A percentile compares a stretch with the other conserved stretches of the same genome.
These are phyloP conservation scores for Felis chaus DNA, from an alignment of 2,113 vertebrate species.

Conservation along the genomic window DNA sequence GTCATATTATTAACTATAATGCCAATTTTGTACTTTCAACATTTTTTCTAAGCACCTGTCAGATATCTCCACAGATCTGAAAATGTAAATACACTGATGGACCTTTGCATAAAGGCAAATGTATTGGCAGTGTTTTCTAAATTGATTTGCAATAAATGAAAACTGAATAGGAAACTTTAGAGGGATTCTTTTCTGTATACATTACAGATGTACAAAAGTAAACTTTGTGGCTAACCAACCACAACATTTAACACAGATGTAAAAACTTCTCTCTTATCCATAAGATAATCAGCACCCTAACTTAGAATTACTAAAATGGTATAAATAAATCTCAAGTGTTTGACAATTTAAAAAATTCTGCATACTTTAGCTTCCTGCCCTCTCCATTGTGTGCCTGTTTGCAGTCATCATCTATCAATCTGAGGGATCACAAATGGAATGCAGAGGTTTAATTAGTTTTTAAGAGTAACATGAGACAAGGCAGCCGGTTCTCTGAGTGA, in stretches of 20 bases:
- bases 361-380: not conserved
- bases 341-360: not conserved
- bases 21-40: not conserved
- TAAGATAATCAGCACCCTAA: not conserved
- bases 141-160: not conserved
- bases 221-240: not conserved
- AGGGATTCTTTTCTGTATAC: not conserved
- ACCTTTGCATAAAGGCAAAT: not conserved
- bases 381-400: not conserved
- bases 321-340: not conserved
- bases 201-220: constrained; percentile 4
- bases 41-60: constrained; percentile 14
- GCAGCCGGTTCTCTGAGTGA: constrained; percentile 31
- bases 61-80: not conserved
- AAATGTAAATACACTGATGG: not conserved
- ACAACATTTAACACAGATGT: not conserved
- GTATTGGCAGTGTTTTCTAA: not conserved
- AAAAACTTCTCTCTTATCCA: not conserved
- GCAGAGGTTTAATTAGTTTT: not conserved
- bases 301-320: not conserved
- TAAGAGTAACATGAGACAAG: constrained; percentile 14
- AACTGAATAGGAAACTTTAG: not conserved
- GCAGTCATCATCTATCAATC: not conserved
- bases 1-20: not conserved
- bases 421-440: not conserved